Base-by-base conservation (phyloP, 2,888 invertebrate species). In the Harpalus rufipes region DNA sequence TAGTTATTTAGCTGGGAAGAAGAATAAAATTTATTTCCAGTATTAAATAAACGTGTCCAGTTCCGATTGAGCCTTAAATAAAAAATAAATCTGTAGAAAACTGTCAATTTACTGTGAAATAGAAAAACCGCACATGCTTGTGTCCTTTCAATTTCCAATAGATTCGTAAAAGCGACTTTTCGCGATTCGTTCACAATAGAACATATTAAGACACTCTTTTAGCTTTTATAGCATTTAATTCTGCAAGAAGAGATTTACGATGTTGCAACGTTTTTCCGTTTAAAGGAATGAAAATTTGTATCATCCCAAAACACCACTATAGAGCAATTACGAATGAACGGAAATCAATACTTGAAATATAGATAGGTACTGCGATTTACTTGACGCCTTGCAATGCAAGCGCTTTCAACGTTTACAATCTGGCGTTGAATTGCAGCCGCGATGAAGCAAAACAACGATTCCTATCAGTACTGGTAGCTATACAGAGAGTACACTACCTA, bases 181-280 rank as follows among this genome's bases (percentile, higher is more conserved):
- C 51, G 51, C 61, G 32, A 80, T 61, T 61, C 79, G 41, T n/a
- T 81, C 65, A 81, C 63, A 81, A 65, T 81, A 65, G 63, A 81
- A 81, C 81, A 65, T 81, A 81, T 81, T 81, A 81, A 81, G 63
- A 81, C 65, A 81, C 63, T 81, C 63, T 39, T 81, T 81, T 81
- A 81, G 81, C 65, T 81, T 65, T 81, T 63, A 81, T 65, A 63
- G 63, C 51, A 63, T 41, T 81, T 41, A 65, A 81, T 81, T 81
- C 81, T 21, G 41, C 81, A 81, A 44, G 61, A 65, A 21, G 2
- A 81, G 81, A 81, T 81, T 63, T 41, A 78, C 78, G 81, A 61
- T 81, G 65, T 65, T 81, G 41, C 51, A 63, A 21, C 58, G 10
- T 78, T 78, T 78, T 78, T 58, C 14, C 56, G 16, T 32, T 12